Conservation (phyloP, 2,113 vertebrate genomes). For the Mormyrus iriodes region DNA sequence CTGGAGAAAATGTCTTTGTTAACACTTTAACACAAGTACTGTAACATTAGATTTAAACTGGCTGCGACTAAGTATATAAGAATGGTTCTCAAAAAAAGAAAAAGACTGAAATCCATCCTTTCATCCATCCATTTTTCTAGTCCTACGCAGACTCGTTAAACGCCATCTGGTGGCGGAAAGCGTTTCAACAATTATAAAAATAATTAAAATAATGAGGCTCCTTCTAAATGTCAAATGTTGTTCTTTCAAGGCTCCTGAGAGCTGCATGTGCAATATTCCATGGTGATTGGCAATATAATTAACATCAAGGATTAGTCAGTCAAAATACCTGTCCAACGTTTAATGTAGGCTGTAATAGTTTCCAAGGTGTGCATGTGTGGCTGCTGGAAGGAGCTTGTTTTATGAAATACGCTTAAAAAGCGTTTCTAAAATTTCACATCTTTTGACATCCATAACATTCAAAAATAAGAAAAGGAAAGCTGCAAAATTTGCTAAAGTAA, state of each 20-base stretch:
- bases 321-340: background rate
- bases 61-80: too few relatives aligned
- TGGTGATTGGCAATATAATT: background rate
- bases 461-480: background rate
- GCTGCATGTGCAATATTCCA: background rate
- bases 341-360: background rate
- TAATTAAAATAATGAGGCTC: too few relatives aligned
- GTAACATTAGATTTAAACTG: too few relatives aligned
- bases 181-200: background rate
- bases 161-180: background rate
- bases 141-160: background rate
- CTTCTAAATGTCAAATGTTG: too few relatives aligned
- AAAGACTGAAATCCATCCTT: too few relatives aligned
- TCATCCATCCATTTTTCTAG: too few relatives aligned
- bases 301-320: background rate
- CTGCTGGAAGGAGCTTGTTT: background rate
- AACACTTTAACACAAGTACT: too few relatives aligned
- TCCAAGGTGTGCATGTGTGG: background rate
- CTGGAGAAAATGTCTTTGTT: too few relatives aligned
- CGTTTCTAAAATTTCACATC: background rate
- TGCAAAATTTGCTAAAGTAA: background rate
- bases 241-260: background rate
- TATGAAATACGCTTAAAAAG: background rate
- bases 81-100: too few relatives aligned
- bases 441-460: background rate